Evolutionary conservation across 30 jellyfish, hydroid and myxozoan species (phyloP).

Genomic region (Turritopsis rubra): DNA sequence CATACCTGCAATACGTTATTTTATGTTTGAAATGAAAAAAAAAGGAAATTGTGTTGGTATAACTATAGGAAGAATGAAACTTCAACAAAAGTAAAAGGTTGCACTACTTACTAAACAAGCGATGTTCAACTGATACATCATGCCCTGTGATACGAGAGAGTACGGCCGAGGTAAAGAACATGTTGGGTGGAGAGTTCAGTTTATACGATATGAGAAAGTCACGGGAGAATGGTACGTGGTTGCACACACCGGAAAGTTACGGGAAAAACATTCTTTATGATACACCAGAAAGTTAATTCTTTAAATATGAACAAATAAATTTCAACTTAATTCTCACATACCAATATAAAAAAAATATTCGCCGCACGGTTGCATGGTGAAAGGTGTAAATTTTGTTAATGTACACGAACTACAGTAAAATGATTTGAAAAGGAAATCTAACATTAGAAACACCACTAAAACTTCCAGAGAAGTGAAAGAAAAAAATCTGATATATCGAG

Average conservation of each 20-base stretch:
- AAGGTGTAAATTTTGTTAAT: neutral
- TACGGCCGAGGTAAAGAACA: neutral
- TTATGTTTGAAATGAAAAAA: neutral
- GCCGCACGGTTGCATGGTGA: neutral
- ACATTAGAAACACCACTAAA: neutral
- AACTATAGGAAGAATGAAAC: too few species aligned
- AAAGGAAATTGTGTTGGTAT: neutral
- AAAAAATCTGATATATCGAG: neutral
- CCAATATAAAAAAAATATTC: neutral
- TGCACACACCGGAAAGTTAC: too few species aligned
- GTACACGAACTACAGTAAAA: neutral
- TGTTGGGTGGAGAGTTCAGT: neutral
- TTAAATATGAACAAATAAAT: neutral
- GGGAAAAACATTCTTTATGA: neutral
- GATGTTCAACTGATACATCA: too few species aligned
- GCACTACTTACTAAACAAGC: too few species aligned
- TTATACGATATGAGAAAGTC: neutral
- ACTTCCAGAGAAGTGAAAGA: too few species aligned
- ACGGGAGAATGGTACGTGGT: neutral
- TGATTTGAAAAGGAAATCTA: neutral
- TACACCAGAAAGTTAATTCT: neutral
- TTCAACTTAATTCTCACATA: neutral
- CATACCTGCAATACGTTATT: neutral
- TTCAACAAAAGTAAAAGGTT: too few species aligned
- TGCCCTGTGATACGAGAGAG: too few species aligned